These are phyloP conservation scores for Rhysida immarginata DNA, from an alignment of 1,140 invertebrate species.

Conservation along the genomic window DNA sequence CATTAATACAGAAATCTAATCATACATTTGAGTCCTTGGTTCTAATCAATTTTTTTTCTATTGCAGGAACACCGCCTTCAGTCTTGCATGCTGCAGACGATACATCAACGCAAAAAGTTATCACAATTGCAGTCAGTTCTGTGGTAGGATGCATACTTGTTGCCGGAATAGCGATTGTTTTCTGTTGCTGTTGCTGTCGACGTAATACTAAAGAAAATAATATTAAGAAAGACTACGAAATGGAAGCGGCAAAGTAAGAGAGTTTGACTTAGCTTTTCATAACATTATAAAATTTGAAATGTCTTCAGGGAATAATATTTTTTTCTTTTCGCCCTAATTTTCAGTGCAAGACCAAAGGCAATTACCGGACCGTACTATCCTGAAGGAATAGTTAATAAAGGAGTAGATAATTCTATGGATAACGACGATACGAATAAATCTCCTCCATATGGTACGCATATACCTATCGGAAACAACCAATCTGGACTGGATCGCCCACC, in stretches of 20 bases:
- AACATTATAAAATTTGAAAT: not conserved
- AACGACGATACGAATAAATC: slow-evolving; percentile 12
- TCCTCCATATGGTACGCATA: slow-evolving; percentile 14
- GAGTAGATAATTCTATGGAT: slow-evolving; percentile 40
- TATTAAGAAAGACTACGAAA: slow-evolving; percentile 71
- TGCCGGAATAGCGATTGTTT: slow-evolving; percentile 47
- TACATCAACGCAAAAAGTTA: slow-evolving; percentile 27
- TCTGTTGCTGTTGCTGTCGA: slow-evolving; percentile 68
- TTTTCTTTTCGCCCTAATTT: slow-evolving; percentile 17
- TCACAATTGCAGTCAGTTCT: slow-evolving; percentile 63
- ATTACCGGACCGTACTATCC: slow-evolving; percentile 67
- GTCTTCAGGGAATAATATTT: not conserved
- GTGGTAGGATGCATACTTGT: slow-evolving; percentile 62
- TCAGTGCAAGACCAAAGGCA: slow-evolving; percentile 50
- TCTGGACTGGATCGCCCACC: slow-evolving; percentile 12
- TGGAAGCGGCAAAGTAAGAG: slow-evolving; percentile 56
- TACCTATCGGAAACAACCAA: slow-evolving; percentile 16
- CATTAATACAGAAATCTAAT: not conserved
- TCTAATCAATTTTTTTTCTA: not conserved
- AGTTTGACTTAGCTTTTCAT: slow-evolving; percentile 18
- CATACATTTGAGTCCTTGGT: not conserved
- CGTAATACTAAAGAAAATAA: slow-evolving; percentile 59
- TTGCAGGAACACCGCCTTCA: not conserved
- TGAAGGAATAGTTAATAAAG: slow-evolving; percentile 77
- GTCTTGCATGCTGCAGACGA: not conserved